Evolutionary conservation across 2,888 invertebrate genomes (phyloP).

Genomic region (Drosophila quasianomalipes): DNA sequence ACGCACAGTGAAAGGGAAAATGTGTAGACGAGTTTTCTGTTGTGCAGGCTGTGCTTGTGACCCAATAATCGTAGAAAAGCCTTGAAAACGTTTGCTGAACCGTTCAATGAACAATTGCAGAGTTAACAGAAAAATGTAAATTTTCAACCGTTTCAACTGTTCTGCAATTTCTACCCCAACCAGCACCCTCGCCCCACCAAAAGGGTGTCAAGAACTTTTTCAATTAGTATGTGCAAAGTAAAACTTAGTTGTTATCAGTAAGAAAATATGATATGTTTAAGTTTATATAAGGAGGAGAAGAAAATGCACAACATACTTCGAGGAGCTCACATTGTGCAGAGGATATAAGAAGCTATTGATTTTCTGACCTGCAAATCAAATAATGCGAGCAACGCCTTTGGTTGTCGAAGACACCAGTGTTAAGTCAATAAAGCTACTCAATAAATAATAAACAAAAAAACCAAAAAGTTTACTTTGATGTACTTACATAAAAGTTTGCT

Average conservation of each 20-base stretch:
- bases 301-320: not conserved
- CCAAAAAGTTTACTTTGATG: not conserved
- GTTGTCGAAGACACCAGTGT: conserved; percentile 2
- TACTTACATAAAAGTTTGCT: conserved; percentile 67
- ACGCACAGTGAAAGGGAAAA: not conserved
- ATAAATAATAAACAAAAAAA: conserved; percentile 10
- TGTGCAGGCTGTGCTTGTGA: conserved; percentile 47
- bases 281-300: not conserved
- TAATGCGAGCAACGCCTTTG: not conserved
- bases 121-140: conserved; percentile 54
- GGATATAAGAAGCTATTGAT: conserved; percentile 61
- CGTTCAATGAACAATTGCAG: conserved; percentile 38
- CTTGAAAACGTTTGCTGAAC: conserved; percentile 73
- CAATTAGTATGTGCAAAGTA: conserved; percentile 50
- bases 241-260: not conserved
- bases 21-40: conserved; percentile 1
- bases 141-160: conserved; percentile 11
- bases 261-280: not conserved
- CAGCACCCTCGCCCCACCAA: not conserved
- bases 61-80: conserved; percentile 58
- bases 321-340: not conserved
- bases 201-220: conserved; percentile 56
- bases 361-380: conserved; percentile 50
- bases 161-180: conserved; percentile 13
- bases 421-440: not conserved